Evolutionary conservation across 2,797 vertebrate genomes (phyloP).

Genomic region (Gouania willdenowi): DNA sequence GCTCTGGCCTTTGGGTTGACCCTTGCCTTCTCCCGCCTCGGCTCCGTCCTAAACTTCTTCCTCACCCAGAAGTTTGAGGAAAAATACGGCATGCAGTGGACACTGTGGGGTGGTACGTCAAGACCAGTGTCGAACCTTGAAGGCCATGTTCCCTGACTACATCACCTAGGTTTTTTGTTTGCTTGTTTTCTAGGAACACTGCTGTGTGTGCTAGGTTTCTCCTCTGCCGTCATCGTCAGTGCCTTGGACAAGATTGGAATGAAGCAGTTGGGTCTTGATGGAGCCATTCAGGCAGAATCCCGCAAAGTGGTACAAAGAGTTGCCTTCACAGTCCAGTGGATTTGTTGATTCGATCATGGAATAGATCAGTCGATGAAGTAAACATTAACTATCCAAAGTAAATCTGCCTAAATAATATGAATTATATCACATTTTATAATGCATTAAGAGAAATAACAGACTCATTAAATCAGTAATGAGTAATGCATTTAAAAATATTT

Average conservation of each 20-base stretch:
- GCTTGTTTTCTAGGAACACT: conserved; percentile 64
- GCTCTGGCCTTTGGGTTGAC: conserved; percentile 80
- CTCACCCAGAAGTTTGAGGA: conserved; percentile 80
- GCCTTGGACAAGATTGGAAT: conserved; percentile 77
- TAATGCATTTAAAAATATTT: too few relatives aligned
- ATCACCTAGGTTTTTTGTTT: too few relatives aligned
- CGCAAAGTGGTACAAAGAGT: conserved; percentile 76
- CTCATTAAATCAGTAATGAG: too few relatives aligned
- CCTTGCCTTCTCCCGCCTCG: conserved; percentile 78
- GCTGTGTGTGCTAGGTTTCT: conserved; percentile 76
- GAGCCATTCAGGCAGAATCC: conserved; percentile 75
- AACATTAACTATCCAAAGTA: too few relatives aligned
- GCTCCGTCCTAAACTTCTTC: conserved; percentile 85
- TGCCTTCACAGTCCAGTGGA: too few relatives aligned
- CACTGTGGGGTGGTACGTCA: conserved; percentile 78
- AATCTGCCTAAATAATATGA: too few relatives aligned
- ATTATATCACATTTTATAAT: too few relatives aligned
- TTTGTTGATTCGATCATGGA: too few relatives aligned
- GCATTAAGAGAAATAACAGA: too few relatives aligned
- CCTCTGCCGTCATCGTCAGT: conserved; percentile 74
- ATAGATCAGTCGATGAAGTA: too few relatives aligned
- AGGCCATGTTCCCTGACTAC: too few relatives aligned
- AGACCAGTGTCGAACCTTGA: too few relatives aligned
- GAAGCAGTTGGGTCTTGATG: conserved; percentile 80
- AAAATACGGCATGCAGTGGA: conserved; percentile 82